Evolutionary conservation across 2,888 invertebrate genomes (phyloP).

Genomic region (Tethea ocularis): DNA sequence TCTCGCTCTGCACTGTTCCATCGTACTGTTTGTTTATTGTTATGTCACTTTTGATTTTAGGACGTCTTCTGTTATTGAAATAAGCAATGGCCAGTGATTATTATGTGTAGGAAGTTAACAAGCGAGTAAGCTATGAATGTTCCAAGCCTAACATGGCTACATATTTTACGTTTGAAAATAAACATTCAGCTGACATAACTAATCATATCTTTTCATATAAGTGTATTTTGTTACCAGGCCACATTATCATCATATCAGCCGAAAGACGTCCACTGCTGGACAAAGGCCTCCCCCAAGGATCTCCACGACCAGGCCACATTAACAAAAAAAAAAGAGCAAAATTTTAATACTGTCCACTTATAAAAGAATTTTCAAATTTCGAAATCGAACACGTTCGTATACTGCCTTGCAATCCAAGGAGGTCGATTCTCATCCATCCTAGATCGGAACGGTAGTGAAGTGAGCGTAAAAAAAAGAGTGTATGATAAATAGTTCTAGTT

Average conservation of each 20-base stretch:
- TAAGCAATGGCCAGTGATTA: not conserved
- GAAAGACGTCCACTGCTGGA: too few species aligned
- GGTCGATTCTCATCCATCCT: slow-evolving; percentile 60
- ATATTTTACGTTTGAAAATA: too few species aligned
- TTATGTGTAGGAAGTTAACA: not conserved
- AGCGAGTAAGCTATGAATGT: not conserved
- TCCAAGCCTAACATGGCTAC: too few species aligned
- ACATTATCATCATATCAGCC: too few species aligned
- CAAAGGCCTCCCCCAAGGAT: too few species aligned
- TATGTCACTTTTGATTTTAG: slow-evolving; percentile 1
- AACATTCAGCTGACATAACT: too few species aligned
- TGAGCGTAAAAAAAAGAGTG: slow-evolving; percentile 63
- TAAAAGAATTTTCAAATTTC: not conserved
- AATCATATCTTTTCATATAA: too few species aligned
- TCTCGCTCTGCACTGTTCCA: slow-evolving; percentile 33
- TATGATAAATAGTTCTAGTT: slow-evolving; percentile 81
- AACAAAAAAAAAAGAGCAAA: not conserved
- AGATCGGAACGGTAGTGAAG: slow-evolving; percentile 68
- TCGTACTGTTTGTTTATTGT: slow-evolving; percentile 28
- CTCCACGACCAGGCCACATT: too few species aligned
- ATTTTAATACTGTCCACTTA: not conserved
- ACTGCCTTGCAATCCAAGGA: slow-evolving; percentile 44
- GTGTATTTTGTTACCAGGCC: too few species aligned
- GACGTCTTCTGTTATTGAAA: not conserved
- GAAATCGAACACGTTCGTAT: not conserved